Evolutionary conservation across 2,888 invertebrate genomes (phyloP).

Genomic region (Apotomis capreana): DNA sequence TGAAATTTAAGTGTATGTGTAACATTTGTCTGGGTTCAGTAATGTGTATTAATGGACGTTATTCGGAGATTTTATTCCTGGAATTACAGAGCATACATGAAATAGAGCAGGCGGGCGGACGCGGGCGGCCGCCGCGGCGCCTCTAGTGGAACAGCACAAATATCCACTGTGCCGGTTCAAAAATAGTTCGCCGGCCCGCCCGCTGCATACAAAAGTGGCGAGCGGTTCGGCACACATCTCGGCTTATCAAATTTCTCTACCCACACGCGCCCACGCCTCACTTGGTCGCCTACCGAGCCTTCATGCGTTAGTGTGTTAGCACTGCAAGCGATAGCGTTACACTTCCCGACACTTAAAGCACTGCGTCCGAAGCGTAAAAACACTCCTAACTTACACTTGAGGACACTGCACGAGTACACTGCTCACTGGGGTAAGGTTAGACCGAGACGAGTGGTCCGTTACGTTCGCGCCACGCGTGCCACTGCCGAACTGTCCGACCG

Average conservation of each 20-base stretch:
- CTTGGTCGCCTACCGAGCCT: conserved; percentile 33
- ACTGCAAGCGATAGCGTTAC: conserved; percentile 59
- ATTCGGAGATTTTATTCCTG: conserved; percentile 24
- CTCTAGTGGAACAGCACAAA: conserved; percentile 59
- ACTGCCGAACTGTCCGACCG: conserved; percentile 63
- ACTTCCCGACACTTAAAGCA: conserved; percentile 56
- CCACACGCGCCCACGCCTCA: conserved; percentile 70
- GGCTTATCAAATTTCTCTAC: conserved; percentile 82
- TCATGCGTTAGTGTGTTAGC: conserved; percentile 81
- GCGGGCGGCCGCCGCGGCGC: conserved; percentile 51
- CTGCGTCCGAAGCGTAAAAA: conserved; percentile 68
- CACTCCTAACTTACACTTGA: conserved; percentile 75
- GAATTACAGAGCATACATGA: conserved; percentile 38
- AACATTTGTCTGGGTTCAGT: background rate
- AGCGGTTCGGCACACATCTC: conserved; percentile 60
- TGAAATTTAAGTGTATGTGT: conserved; percentile 13
- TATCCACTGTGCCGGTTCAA: conserved; percentile 61
- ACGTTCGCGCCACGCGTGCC: conserved; percentile 66
- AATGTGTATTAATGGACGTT: background rate
- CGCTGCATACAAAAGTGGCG: conserved; percentile 81
- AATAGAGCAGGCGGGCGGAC: conserved; percentile 47
- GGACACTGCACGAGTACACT: conserved; percentile 60
- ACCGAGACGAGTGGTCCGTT: conserved; percentile 53
- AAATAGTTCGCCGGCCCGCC: conserved; percentile 72
- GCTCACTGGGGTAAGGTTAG: conserved; percentile 50